A percentile compares a stretch with the other conserved stretches of the same genome.
phyloP scores from a whole-genome alignment of 2,113 vertebrate genomes.

The Aldabrachelys gigantea region DNA sequence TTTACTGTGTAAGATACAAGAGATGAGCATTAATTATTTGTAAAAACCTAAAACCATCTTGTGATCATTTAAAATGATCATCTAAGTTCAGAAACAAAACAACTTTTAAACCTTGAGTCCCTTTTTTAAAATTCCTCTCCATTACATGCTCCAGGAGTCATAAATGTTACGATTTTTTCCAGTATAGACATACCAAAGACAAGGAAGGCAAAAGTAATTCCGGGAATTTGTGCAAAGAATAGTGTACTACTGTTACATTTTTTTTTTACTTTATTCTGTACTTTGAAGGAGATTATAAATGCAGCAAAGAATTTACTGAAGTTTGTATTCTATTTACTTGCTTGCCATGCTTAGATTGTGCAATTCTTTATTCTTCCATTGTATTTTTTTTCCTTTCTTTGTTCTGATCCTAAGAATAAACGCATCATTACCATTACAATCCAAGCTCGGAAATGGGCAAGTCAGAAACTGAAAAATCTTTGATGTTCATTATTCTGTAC shows the following conservation, averaged over 20 bases:
- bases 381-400: constrained; percentile 1
- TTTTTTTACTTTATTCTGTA: neutral
- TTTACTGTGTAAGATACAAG: neutral
- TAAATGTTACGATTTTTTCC: neutral
- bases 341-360: neutral
- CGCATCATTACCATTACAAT: constrained; percentile 20
- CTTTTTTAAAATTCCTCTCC: neutral
- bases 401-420: constrained; percentile 44
- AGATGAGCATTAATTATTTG: rapidly evolving
- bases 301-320: neutral
- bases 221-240: neutral
- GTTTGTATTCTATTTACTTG: neutral
- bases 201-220: neutral
- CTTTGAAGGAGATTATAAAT: neutral
- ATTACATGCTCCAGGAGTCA: neutral
- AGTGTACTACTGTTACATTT: neutral
- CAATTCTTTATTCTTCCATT: neutral
- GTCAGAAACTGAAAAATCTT: constrained; percentile 17
- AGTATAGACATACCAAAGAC: neutral
- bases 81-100: neutral
- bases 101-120: neutral
- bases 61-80: neutral
- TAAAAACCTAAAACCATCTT: neutral
- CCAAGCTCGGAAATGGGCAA: neutral
- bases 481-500: neutral